Conservation (phyloP, 1,140 invertebrate species). For the Ruditapes philippinarum region DNA sequence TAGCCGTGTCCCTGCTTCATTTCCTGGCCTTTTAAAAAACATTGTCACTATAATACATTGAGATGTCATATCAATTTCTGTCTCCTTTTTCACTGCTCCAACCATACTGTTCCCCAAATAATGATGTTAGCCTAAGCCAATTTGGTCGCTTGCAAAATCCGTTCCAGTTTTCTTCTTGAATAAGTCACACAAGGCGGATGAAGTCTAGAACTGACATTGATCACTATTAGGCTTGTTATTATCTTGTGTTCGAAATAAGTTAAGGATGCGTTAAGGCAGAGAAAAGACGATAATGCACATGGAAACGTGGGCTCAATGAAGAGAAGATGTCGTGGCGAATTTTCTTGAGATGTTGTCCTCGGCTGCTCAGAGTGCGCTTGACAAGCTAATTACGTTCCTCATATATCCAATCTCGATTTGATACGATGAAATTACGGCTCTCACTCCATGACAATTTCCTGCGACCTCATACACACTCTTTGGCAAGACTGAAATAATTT, state of each 20-base stretch:
- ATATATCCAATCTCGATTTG: constrained; percentile 39
- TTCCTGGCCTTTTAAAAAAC: constrained; percentile 55
- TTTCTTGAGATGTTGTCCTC: constrained; percentile 38
- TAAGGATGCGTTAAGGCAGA: constrained; percentile 56
- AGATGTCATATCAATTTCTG: constrained; percentile 66
- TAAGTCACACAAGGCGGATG: constrained; percentile 60
- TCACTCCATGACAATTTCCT: constrained; percentile 49
- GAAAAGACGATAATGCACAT: constrained; percentile 61
- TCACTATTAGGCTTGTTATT: constrained; percentile 65
- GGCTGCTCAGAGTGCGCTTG: constrained; percentile 45
- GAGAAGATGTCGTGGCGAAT: constrained; percentile 46
- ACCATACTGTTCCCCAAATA: constrained; percentile 57
- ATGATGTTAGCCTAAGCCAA: constrained; percentile 67
- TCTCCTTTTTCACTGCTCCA: constrained; percentile 7
- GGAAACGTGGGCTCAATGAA: constrained; percentile 45
- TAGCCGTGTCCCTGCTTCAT: constrained; percentile 17
- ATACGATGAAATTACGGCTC: constrained; percentile 42
- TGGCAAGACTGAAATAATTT: constrained; percentile 1
- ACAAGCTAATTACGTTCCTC: constrained; percentile 62
- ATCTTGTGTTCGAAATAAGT: constrained; percentile 69
- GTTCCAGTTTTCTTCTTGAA: constrained; percentile 65
- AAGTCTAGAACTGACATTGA: constrained; percentile 55
- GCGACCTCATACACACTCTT: not conserved
- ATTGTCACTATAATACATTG: constrained; percentile 50
- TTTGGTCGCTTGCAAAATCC: constrained; percentile 55